Evolutionary conservation across 2,113 vertebrate species (phyloP), one percentile per base, ranked within the genome.

Genomic region (Morphnarchus princeps): DNA sequence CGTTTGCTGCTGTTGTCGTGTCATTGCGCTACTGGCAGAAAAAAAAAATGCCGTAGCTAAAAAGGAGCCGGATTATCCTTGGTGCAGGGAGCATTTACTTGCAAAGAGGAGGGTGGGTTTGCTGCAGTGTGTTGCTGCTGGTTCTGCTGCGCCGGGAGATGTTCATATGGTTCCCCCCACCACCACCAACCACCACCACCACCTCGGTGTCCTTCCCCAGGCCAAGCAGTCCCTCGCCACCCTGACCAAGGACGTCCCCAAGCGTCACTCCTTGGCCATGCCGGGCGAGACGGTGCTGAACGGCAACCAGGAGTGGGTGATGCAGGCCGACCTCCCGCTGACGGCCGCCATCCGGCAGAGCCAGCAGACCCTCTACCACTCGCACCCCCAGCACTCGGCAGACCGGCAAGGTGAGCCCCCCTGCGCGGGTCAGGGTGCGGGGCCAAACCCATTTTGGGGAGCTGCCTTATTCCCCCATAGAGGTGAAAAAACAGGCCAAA

Each of bases 261-360:
- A 99, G 98, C 98, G 99, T 42, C 99, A 99, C 67, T 99, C 99
- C 3, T 96, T 99, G 93, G 99, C 99, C 94, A 99, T 99, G 99
- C 99, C 99, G 0, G 98, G 99, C 1, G 99, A 99, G 97, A 98
- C 99, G 1, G 99, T 99, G 96, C 98, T 99, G 94, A 99, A 99
- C 4, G 99, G 99, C 89, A 99, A 99, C 98, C 99, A 99, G 98
- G 99, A 99, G 98, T 99, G 99, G 99, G 99, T 99, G 98, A 99
- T 99, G 98, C 99, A 99, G 94, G 99, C 99, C 0, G 99, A 99
- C 98, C 99, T 99, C 77, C 99, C 99, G 1, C 98, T 99, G 95
- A 99, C 99, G 0, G 99, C 99, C 1, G 99, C 99, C 93, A 99
- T 99, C 98, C 98, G 99, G 83, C 99, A 99, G 98, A 99, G 99